phyloP scores from a whole-genome alignment of 2,113 vertebrate species.

The Boulengeromyrus knoepffleri region DNA sequence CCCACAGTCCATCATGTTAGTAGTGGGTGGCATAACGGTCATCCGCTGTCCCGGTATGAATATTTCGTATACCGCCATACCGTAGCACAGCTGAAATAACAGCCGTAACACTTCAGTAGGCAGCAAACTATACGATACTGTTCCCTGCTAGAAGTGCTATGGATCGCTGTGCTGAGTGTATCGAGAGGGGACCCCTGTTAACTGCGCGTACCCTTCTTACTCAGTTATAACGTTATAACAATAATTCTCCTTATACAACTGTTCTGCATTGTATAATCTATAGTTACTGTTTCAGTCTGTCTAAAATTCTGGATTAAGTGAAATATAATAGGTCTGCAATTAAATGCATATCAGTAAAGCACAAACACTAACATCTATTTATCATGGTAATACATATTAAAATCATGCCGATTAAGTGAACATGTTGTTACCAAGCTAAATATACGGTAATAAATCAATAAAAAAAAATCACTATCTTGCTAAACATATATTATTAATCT shows the following conservation, averaged over 20 bases:
- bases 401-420: too few species aligned
- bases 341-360: background rate
- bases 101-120: background rate
- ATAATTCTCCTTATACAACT: background rate
- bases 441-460: too few species aligned
- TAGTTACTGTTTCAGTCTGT: background rate
- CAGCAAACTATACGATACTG: background rate
- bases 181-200: background rate
- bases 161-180: too few species aligned
- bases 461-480: too few species aligned
- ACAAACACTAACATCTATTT: background rate
- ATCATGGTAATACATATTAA: too few species aligned
- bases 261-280: background rate
- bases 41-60: background rate
- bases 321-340: background rate
- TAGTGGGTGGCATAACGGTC: background rate
- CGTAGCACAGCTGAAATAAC: background rate
- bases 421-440: too few species aligned
- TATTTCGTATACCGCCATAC: background rate
- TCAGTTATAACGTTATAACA: background rate
- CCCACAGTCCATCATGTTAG: background rate
- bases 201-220: background rate
- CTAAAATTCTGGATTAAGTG: background rate
- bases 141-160: background rate
- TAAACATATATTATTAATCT: too few species aligned